Conservation (phyloP, 2,888 invertebrate genomes). For the Parasteatoda lunata region DNA sequence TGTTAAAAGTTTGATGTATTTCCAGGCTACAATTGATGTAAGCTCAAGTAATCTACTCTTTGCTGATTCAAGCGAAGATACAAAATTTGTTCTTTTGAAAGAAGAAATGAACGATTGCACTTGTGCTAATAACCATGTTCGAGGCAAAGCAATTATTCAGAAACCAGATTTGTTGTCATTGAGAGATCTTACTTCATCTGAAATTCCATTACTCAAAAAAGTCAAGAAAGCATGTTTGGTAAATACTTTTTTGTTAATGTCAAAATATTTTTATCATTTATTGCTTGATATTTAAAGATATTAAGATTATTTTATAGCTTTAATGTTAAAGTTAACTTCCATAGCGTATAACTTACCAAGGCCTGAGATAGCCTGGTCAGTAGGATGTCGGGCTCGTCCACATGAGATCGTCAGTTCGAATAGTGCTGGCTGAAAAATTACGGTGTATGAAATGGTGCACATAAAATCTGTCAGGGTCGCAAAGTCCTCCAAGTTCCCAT, state of each 20-base stretch:
- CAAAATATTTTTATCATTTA: background rate
- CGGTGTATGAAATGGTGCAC: too few species aligned
- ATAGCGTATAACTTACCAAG: background rate
- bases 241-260: background rate
- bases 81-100: constrained; percentile 40
- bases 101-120: constrained; percentile 42
- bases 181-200: constrained; percentile 85
- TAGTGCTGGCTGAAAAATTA: too few species aligned
- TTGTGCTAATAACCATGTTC: constrained; percentile 39
- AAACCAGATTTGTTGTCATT: constrained; percentile 85
- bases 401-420: too few species aligned
- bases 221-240: constrained; percentile 84
- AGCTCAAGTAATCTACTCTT: background rate
- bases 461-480: too few species aligned
- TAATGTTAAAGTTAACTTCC: background rate
- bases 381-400: too few species aligned
- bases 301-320: background rate
- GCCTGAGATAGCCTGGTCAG: background rate
- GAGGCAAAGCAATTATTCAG: constrained; percentile 82
- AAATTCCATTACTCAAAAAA: constrained; percentile 88
- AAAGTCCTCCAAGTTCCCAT: too few species aligned
- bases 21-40: background rate
- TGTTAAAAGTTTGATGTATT: background rate
- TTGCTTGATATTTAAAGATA: background rate
- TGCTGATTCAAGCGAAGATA: constrained; percentile 1